Conservation (phyloP, 2,888 invertebrate genomes). For the Caradrina clavipalpis region DNA sequence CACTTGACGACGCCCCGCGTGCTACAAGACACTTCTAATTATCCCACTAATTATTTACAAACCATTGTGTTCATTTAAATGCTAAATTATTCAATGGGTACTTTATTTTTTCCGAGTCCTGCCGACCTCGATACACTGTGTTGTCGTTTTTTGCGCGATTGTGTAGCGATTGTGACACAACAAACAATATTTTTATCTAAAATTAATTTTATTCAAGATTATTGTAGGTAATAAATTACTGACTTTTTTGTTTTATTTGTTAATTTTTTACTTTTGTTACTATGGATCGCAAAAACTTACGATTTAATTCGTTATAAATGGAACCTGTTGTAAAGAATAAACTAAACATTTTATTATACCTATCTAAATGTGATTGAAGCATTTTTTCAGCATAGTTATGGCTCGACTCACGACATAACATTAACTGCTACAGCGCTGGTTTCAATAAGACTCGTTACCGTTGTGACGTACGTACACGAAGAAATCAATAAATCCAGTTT, state of each 20-base stretch:
- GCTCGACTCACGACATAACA: no score
- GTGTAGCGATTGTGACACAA: slow-evolving; percentile 15
- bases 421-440: no score
- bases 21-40: slow-evolving; percentile 16
- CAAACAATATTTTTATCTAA: slow-evolving; percentile 2
- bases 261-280: not conserved
- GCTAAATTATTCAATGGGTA: slow-evolving; percentile 44
- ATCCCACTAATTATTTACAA: slow-evolving; percentile 17
- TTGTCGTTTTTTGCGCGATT: slow-evolving; percentile 29
- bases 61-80: slow-evolving; percentile 48
- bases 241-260: not conserved
- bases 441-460: no score
- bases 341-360: no score
- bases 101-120: slow-evolving; percentile 44
- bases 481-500: no score
- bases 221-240: not conserved
- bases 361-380: no score
- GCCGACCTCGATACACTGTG: slow-evolving; percentile 41
- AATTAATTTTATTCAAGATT: not conserved
- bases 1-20: slow-evolving; percentile 3
- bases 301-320: not conserved
- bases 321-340: not conserved
- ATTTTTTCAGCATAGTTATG: no score
- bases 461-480: no score
- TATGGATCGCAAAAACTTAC: not conserved